phyloP scores from a whole-genome alignment of 1,140 invertebrate species.

The Tribolium madens region DNA sequence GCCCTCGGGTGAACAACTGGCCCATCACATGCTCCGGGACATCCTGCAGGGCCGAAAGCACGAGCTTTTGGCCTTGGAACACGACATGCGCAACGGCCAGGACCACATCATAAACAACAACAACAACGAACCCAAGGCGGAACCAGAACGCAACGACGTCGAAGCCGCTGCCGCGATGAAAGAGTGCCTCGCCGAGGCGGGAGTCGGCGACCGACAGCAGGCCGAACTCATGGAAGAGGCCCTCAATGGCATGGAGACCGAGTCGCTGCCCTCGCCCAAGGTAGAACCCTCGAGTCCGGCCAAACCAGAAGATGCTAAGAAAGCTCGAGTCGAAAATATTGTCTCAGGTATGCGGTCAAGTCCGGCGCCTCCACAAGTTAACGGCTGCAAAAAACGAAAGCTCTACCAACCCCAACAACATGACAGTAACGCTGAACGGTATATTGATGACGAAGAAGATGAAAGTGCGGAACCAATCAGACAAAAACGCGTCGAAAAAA shows the following conservation, averaged over 20 bases:
- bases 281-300: constrained; percentile 75
- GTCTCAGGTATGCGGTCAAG: constrained; percentile 91
- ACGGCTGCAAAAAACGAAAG: constrained; percentile 95
- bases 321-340: constrained; percentile 94
- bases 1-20: constrained; percentile 75
- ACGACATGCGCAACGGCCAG: constrained; percentile 69
- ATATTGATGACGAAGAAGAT: constrained; percentile 81
- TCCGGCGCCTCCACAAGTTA: constrained; percentile 79
- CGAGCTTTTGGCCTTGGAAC: constrained; percentile 76
- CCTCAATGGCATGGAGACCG: constrained; percentile 75
- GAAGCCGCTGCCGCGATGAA: constrained; percentile 75
- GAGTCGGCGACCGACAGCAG: constrained; percentile 68
- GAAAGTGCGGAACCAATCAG: constrained; percentile 82
- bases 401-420: constrained; percentile 97
- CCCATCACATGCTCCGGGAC: constrained; percentile 85
- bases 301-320: constrained; percentile 80
- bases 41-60: constrained; percentile 86
- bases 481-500: constrained; percentile 86
- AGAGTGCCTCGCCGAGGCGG: constrained; percentile 71
- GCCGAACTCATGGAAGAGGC: constrained; percentile 70
- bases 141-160: constrained; percentile 72
- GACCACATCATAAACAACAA: constrained; percentile 68
- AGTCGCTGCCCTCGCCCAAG: constrained; percentile 78
- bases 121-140: constrained; percentile 66
- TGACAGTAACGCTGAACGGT: constrained; percentile 79